phyloP scores from a whole-genome alignment of 2,888 invertebrate species.

The Drosophila buzzatii region DNA sequence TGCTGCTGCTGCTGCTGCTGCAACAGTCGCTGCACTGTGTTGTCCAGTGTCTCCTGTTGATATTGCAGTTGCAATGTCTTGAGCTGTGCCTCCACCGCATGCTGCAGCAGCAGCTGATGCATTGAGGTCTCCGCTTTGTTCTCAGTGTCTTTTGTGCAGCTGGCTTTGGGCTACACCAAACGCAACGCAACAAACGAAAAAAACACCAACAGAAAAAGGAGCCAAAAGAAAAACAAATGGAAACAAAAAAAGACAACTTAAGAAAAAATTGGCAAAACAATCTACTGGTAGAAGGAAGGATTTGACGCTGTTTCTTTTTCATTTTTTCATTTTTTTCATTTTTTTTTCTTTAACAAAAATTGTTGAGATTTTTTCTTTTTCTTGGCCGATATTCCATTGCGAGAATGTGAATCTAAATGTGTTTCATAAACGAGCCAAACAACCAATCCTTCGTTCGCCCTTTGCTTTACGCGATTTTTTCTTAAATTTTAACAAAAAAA shows the following conservation, averaged over 20 bases:
- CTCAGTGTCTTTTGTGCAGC: slow-evolving; percentile 56
- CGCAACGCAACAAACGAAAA: slow-evolving; percentile 51
- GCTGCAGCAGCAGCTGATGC: slow-evolving; percentile 81
- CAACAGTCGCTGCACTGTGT: slow-evolving; percentile 68
- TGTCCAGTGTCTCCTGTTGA: slow-evolving; percentile 73
- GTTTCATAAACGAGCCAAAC: slow-evolving; percentile 43
- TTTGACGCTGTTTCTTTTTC: slow-evolving; percentile 58
- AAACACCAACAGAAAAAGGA: slow-evolving; percentile 4
- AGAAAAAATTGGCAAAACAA: slow-evolving; percentile 76
- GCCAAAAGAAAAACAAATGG: slow-evolving; percentile 47
- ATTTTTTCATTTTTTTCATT: slow-evolving; percentile 17
- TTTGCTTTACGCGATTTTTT: slow-evolving; percentile 60
- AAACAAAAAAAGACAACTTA: slow-evolving; percentile 76
- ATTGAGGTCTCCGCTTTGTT: slow-evolving; percentile 36
- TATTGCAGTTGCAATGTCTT: slow-evolving; percentile 79
- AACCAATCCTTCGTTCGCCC: slow-evolving; percentile 81
- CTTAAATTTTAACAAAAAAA: slow-evolving; percentile 56
- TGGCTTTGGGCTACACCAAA: slow-evolving; percentile 37
- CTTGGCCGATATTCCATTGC: slow-evolving; percentile 84
- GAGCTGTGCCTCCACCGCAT: slow-evolving; percentile 78
- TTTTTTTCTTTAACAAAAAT: slow-evolving; percentile 48
- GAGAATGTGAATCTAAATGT: slow-evolving; percentile 41
- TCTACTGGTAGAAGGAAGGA: slow-evolving; percentile 82
- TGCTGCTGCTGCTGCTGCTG: slow-evolving; percentile 84
- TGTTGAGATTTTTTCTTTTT: slow-evolving; percentile 86